These are phyloP conservation scores for Clitarchus hookeri DNA, from an alignment of 2,888 invertebrate species.

Conservation along the genomic window DNA sequence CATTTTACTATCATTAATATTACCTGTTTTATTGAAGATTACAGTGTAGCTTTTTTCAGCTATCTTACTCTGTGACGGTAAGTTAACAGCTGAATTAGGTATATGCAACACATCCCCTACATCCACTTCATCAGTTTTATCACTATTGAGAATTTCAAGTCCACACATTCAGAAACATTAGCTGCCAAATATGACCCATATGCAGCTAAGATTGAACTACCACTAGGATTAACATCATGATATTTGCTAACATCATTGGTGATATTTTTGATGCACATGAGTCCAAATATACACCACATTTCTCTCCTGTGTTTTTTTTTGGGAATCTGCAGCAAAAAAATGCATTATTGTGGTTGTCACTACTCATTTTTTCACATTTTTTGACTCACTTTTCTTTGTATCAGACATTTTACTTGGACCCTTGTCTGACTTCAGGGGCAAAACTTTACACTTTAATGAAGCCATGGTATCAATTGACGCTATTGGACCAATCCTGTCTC, in stretches of 20 bases:
- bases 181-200: background rate
- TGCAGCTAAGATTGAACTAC: background rate
- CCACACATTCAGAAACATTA: background rate
- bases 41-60: background rate
- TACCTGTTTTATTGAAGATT: background rate
- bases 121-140: background rate
- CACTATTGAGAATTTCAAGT: background rate
- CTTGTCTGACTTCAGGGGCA: too few relatives aligned
- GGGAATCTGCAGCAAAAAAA: too few relatives aligned
- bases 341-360: too few relatives aligned
- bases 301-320: too few relatives aligned
- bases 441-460: too few relatives aligned
- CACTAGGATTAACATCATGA: background rate
- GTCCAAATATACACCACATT: background rate
- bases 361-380: too few relatives aligned
- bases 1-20: background rate
- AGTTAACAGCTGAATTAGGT: background rate
- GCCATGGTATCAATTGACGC: too few relatives aligned
- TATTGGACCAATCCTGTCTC: too few relatives aligned
- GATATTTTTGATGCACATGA: background rate
- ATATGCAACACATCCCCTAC: constrained; percentile 3
- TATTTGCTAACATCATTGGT: background rate
- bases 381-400: too few relatives aligned
- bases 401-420: too few relatives aligned
- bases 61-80: constrained; percentile 4